Base-by-base conservation (phyloP, 2,113 vertebrate species). In the Cranoglanis bouderius region DNA sequence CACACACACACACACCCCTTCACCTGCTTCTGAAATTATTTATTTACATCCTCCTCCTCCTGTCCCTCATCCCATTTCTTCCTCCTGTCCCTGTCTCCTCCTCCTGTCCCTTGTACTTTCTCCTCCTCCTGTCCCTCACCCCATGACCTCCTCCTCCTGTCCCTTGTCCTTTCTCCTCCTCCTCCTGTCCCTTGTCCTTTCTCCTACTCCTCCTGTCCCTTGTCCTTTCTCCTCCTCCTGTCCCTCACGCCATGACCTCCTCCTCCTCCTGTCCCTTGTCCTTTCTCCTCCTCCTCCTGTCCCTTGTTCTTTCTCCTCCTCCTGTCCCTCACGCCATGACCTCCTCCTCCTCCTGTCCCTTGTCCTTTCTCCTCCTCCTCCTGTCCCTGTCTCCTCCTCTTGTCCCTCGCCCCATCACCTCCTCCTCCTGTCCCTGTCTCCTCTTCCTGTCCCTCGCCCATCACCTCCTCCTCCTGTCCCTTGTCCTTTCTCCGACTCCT, bases 181-280 rank as follows among this genome's bases (percentile, higher is more conserved):
- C 70, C 70, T 35, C 49, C 29, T 40, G 85, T 90, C 82, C 84
- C 84, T 92, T 89, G 75, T 87, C 87, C 90, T 82, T 35, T 63
- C 87, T 88, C 61, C 59, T n/a, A n/a, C n/a, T 90, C 85, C 86
- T 87, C 14, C 38, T 19, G 13, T 18, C 70, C 3, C 29, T 6
- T 4, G 4, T 46, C 7, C 43, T 0, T 2, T 32, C 12, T 67
- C n/a, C 38, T 74, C 70, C 70, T 2, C 19, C 38, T n/a, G 87
- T 91, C 82, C 85, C 90, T 32, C 89, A 94, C 24, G 0, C 38
- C 2, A 9, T 75, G n/a, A n/a, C n/a, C n/a, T n/a, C 40, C 95
- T 96, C 95, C 95, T 96, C 96, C 96, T 96, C 94, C 96, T 85
- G 84, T 57, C 84, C 84, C 65, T 38, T 18, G 12, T 96, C 95